These are phyloP conservation scores for Rutpela maculata DNA, from an alignment of 2,888 invertebrate species.

Conservation along the genomic window DNA sequence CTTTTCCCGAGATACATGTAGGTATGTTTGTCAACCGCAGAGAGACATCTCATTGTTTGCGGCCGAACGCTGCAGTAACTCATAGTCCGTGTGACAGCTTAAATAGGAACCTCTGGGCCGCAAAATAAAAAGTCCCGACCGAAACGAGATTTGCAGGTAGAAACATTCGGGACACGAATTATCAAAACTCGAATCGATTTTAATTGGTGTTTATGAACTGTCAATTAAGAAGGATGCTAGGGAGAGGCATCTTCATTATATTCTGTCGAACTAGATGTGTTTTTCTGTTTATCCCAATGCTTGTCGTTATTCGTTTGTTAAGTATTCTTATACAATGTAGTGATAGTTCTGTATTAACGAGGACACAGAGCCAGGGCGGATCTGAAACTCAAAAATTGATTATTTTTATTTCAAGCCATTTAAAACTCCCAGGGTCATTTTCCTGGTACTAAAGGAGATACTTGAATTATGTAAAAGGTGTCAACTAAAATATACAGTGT, in stretches of 20 bases:
- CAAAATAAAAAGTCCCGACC: conserved; percentile 30
- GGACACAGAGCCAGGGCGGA: no score
- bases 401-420: no score
- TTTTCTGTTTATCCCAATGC: neutral
- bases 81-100: conserved; percentile 41
- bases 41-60: conserved; percentile 49
- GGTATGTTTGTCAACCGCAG: conserved; percentile 49
- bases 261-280: conserved; percentile 1
- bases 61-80: conserved; percentile 40
- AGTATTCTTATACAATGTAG: neutral
- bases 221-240: conserved; percentile 36
- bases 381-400: no score
- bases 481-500: no score
- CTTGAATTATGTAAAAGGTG: no score
- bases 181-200: conserved; percentile 37
- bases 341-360: neutral
- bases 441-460: no score
- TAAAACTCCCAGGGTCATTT: no score
- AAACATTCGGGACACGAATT: conserved; percentile 34
- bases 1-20: conserved; percentile 38
- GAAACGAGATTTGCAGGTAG: conserved; percentile 33
- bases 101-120: conserved; percentile 36
- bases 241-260: conserved; percentile 39
- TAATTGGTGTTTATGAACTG: conserved; percentile 43
- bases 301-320: neutral